phyloP scores from a whole-genome alignment of 2,113 vertebrate genomes.

The Acinonyx jubatus region DNA sequence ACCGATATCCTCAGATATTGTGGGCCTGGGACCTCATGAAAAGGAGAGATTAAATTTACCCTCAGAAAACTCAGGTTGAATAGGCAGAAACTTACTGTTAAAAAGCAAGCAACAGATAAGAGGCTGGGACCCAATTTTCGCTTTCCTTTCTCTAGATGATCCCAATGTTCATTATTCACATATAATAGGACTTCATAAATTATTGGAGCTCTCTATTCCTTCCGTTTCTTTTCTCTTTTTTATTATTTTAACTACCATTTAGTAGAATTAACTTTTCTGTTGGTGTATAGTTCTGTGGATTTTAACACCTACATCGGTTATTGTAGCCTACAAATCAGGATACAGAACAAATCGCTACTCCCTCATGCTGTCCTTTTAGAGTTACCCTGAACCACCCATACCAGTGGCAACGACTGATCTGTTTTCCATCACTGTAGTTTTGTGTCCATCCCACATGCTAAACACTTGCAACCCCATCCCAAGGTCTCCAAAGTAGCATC shows the following conservation, averaged over 20 bases:
- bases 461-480: neutral
- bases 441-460: neutral
- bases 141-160: neutral
- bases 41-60: neutral
- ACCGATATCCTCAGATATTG: neutral
- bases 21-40: neutral
- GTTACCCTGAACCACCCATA: neutral
- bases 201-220: neutral
- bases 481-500: neutral
- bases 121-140: neutral
- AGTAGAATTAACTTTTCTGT: neutral
- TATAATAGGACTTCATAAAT: neutral
- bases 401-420: neutral
- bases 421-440: neutral
- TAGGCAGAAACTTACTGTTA: neutral
- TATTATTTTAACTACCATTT: neutral
- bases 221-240: neutral
- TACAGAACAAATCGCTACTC: neutral
- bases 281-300: neutral
- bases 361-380: neutral
- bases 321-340: neutral
- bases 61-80: neutral
- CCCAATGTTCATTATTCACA: neutral
- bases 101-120: neutral
- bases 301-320: neutral